These are phyloP conservation scores for Taxidea taxus DNA, from an alignment of 2,113 vertebrate species.

Conservation along the genomic window DNA sequence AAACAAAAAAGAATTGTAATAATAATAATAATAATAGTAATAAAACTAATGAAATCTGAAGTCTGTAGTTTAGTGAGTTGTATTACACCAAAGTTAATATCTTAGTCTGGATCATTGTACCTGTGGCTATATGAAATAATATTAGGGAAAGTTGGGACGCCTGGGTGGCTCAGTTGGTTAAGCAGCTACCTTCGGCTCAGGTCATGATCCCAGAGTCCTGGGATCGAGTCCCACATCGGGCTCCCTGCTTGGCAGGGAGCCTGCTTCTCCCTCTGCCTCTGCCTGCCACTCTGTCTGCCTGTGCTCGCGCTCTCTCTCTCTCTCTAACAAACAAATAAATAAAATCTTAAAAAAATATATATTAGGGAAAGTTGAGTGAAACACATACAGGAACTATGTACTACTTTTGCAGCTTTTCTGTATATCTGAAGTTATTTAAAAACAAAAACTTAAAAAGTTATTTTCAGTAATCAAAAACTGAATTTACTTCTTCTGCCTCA, in stretches of 20 bases:
- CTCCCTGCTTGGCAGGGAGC: no score
- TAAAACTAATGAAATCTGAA: not conserved
- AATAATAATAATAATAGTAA: not conserved
- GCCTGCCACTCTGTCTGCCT: no score
- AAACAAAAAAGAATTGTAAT: not conserved
- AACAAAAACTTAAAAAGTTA: constrained; percentile 3
- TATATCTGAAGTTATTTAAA: not conserved
- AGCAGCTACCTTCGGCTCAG: no score
- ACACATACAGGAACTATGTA: not conserved
- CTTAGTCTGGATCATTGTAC: not conserved
- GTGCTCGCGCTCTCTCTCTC: no score
- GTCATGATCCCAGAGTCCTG: no score
- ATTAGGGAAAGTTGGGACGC: not conserved
- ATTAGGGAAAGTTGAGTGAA: not conserved
- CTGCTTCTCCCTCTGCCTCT: no score
- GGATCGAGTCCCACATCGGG: no score
- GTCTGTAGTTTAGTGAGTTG: not conserved
- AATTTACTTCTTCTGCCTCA: not conserved
- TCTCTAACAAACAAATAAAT: no score
- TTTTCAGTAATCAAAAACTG: not conserved
- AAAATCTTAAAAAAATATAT: no score
- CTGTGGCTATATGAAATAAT: not conserved
- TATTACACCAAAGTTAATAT: not conserved
- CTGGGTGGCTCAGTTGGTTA: no score
- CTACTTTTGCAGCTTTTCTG: not conserved